phyloP scores from a whole-genome alignment of 2,888 invertebrate species.

The Ophonus ardosiacus region DNA sequence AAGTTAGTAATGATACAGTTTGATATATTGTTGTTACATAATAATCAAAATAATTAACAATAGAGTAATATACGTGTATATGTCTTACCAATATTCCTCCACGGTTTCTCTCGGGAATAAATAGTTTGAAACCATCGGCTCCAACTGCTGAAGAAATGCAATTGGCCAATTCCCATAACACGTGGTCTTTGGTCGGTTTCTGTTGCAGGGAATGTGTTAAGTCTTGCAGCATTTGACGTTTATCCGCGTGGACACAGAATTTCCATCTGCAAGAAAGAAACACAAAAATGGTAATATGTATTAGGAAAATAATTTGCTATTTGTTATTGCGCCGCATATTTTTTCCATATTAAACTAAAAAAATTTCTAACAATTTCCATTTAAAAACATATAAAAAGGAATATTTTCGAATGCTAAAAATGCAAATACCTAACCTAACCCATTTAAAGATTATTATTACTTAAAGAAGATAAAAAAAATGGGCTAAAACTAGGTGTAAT shows the following conservation, averaged over 20 bases:
- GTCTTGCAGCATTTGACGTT: conserved; percentile 81
- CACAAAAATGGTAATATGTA: not conserved
- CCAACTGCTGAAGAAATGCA: conserved; percentile 82
- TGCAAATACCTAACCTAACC: no score
- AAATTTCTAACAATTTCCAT: no score
- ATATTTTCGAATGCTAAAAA: no score
- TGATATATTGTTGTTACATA: no score
- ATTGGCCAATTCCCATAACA: conserved; percentile 82
- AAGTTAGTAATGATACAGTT: no score
- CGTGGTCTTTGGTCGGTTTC: conserved; percentile 80
- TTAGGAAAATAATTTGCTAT: no score
- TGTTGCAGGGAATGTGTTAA: conserved; percentile 81
- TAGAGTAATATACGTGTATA: not conserved
- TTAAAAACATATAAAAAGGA: no score
- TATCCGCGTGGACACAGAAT: conserved; percentile 82
- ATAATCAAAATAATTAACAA: not conserved
- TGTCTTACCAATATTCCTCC: conserved; percentile 64
- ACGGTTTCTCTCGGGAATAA: conserved; percentile 77
- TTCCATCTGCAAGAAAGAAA: conserved; percentile 73
- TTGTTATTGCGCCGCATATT: no score
- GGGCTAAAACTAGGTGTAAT: no score
- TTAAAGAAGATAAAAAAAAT: no score
- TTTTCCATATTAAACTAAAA: no score
- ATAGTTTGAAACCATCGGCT: conserved; percentile 83
- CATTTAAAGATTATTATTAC: no score